Base-by-base conservation (phyloP, 2,888 invertebrate genomes). In the Spialia ferax region DNA sequence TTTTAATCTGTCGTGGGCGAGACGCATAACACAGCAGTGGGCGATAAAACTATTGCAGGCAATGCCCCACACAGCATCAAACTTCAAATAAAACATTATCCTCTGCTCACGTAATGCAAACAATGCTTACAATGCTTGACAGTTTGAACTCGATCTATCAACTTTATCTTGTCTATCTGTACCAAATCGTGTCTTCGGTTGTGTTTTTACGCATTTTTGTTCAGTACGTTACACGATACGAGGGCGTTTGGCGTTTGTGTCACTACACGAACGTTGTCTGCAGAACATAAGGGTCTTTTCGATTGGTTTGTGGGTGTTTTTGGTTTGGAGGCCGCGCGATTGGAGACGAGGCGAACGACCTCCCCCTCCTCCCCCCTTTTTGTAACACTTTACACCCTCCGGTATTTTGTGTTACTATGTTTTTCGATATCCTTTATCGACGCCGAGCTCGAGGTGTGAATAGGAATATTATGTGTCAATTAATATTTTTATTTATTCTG, bases 161-260 rank as follows among this genome's bases (percentile, higher is more conserved):
- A n/a, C n/a, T n/a, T n/a, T n/a, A 22, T 55, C 20, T 11, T 63
- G 22, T 54, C n/a, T 26, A 20, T 45, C 38, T 57, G n/a, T 35
- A 38, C 38, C 38, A 38, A 50, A 15, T 38, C 52, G 64, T 80
- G 80, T 83, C 77, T 79, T 85, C 65, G 89, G 88, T 89, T 89
- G 88, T 88, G 85, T 87, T 85, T 85, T 83, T 85, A 80, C 79
- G 82, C 82, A 81, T 85, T 83, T 87, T 88, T 88, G 84, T 87
- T 88, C 85, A 2, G 8, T 81, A 22, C 15, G 50, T 38, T 79
- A 83, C 79, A 83, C 79, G 42, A 42, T 7, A 42, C 42, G 42
- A n/a, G 38, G 82, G 84, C 85, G 84, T 83, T 73, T 77, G 77
- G 84, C 85, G 48, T 62, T 18, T 54, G 35, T 52, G 61, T 15